phyloP scores from a whole-genome alignment of 2,797 vertebrate species.

The Schizopygopsis malacanthus region DNA sequence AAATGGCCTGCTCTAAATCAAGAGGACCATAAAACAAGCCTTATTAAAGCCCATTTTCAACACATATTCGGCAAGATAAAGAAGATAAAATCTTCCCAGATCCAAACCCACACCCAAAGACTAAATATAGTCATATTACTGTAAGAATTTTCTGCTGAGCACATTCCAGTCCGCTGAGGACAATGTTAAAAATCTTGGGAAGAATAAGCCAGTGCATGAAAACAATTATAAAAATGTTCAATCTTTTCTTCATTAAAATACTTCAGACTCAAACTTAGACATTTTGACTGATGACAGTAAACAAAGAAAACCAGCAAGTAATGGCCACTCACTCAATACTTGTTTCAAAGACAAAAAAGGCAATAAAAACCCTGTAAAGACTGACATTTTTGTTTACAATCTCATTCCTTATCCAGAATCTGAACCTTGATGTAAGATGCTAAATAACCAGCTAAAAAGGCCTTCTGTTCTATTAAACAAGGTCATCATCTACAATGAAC shows the following conservation, averaged over 20 bases:
- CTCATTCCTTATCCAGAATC: background rate
- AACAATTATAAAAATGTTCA: constrained; percentile 10
- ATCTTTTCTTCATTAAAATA: constrained; percentile 17
- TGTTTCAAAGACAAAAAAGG: constrained; percentile 9
- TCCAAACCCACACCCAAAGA: constrained; percentile 38
- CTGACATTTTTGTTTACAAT: background rate
- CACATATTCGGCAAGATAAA: constrained; percentile 32
- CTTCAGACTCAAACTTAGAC: constrained; percentile 2
- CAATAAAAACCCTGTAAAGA: background rate
- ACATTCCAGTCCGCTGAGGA: constrained; percentile 45
- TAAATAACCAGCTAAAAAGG: constrained; percentile 6
- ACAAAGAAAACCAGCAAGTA: constrained; percentile 7
- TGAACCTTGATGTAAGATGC: background rate
- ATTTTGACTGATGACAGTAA: constrained; percentile 11
- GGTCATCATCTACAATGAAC: background rate
- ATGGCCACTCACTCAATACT: background rate
- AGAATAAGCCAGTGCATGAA: constrained; percentile 4
- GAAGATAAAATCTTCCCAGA: constrained; percentile 34
- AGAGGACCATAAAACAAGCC: constrained; percentile 51
- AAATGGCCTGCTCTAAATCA: constrained; percentile 41
- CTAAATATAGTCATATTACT: constrained; percentile 42
- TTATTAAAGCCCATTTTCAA: constrained; percentile 51
- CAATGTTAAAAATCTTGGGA: constrained; percentile 29
- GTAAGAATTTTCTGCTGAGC: constrained; percentile 11
- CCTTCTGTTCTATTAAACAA: background rate